Conservation (phyloP, 1,140 invertebrate genomes). For the Ceratitis capitata region DNA sequence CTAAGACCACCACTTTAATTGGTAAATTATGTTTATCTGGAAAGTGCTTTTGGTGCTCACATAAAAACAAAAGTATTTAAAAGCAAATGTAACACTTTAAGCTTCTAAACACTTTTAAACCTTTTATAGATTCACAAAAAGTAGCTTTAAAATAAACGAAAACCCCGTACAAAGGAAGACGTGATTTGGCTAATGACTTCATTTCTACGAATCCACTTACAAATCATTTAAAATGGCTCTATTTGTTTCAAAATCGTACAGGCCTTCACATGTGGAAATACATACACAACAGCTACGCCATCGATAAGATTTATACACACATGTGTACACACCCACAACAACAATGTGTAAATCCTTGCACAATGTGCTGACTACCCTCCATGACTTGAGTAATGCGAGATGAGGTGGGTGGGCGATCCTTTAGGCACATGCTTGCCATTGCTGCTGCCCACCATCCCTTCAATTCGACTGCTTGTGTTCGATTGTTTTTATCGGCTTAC, state of each 20-base stretch:
- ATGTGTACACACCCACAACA: background rate
- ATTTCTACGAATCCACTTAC: background rate
- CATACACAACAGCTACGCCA: background rate
- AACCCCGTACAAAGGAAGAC: too few species aligned
- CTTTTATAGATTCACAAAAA: too few species aligned
- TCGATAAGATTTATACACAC: background rate
- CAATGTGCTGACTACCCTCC: background rate
- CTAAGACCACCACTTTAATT: too few species aligned
- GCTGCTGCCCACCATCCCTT: background rate
- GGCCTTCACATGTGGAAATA: background rate
- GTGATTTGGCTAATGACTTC: background rate
- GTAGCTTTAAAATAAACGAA: too few species aligned
- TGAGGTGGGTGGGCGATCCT: too few species aligned
- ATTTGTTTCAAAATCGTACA: background rate
- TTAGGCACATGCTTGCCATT: background rate
- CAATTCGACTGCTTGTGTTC: background rate
- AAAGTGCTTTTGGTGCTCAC: too few species aligned
- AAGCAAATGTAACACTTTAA: too few species aligned
- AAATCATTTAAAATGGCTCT: background rate
- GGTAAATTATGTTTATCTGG: too few species aligned
- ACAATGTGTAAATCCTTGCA: conserved; percentile 2
- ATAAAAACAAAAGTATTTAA: too few species aligned
- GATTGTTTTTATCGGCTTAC: conserved; percentile 38
- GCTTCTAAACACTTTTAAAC: too few species aligned
- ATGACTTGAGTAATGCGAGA: background rate